Base-by-base conservation (phyloP, 2,797 vertebrate genomes). In the Botia almorhae region DNA sequence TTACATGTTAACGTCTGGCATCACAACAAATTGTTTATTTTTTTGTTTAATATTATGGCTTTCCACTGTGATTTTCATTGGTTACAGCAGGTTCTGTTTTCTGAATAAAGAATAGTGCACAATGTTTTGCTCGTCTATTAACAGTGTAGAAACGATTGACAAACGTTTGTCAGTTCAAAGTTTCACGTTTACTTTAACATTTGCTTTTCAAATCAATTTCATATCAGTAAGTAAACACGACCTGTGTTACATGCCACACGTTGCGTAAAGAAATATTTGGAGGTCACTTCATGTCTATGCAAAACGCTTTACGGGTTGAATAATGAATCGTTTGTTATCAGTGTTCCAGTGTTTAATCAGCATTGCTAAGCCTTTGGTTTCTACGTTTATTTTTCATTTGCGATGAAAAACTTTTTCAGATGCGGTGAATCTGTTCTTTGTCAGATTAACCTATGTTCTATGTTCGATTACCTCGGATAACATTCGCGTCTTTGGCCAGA, bases 21-120 rank as follows among this genome's bases (percentile, higher is more conserved):
- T 72, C 33, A 43, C 58, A 16, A 53, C 58, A 72, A 48, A 64
- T 43, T 43, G 39, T 76, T 69, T 64, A 53, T 55, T 58, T 33
- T 26, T 64, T 64, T 64, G 70, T 78, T 26, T 53, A 39, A 63
- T 78, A 71, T n/a, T 2, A 23, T 39, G 10, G 13, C 60, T 63
- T 63, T 60, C 43, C 23, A 46, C 63, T 23, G 26, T 61, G 11
- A 76, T 56, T 68, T 43, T 26, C 50, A 56, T 63, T 63, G 56
- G 68, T 78, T 26, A 39, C 56, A 51, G 51, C 67, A 53, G 3
- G 55, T 72, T 72, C 19, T 71, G 10, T 72, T 79, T 79, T 72
- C 36, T 17, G 19, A 72, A 72, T 79, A 79, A 79, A 79, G 58
- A 72, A 71, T 79, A 79, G 77, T 64, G 33, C 58, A 71, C 58